phyloP scores from a whole-genome alignment of 37 sponge, comb jelly and placozoan genomes.

The Chondrilla cf. caribensis region DNA sequence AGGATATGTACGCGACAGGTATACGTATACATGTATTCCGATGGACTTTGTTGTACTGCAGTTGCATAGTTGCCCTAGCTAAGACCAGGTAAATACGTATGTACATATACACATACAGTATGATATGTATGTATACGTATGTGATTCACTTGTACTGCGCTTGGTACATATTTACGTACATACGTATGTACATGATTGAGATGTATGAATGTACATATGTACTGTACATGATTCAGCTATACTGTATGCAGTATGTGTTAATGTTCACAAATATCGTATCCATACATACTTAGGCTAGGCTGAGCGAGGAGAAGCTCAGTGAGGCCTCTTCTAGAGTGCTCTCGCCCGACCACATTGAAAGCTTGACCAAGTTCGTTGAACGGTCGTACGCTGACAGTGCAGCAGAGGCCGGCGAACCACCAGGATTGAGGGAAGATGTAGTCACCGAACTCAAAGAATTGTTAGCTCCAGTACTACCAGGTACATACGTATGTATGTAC shows the following conservation, averaged over 20 bases:
- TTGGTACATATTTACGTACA: no score
- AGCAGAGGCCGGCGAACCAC: background rate
- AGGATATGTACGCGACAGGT: no score
- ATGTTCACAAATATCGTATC: no score
- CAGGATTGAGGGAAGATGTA: background rate
- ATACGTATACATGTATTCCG: no score
- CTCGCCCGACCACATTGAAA: slow-evolving; percentile 1
- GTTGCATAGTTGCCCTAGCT: no score
- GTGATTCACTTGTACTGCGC: background rate
- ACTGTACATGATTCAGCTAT: no score
- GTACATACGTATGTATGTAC: background rate
- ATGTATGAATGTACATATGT: no score
- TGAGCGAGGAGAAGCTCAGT: background rate
- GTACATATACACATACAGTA: background rate
- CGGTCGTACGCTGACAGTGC: background rate
- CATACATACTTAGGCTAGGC: no score
- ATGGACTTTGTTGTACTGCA: no score
- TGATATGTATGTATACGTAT: background rate
- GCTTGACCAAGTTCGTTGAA: background rate
- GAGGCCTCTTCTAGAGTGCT: background rate
- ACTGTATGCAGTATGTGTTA: no score
- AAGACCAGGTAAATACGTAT: no score
- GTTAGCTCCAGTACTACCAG: background rate
- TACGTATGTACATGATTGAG: no score
- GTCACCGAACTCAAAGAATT: slow-evolving; percentile 27